Percentiles rank a stretch among this genome's conserved stretches.
phyloP scores from a whole-genome alignment of 2,113 vertebrate species.

The Lasiurus borealis region DNA sequence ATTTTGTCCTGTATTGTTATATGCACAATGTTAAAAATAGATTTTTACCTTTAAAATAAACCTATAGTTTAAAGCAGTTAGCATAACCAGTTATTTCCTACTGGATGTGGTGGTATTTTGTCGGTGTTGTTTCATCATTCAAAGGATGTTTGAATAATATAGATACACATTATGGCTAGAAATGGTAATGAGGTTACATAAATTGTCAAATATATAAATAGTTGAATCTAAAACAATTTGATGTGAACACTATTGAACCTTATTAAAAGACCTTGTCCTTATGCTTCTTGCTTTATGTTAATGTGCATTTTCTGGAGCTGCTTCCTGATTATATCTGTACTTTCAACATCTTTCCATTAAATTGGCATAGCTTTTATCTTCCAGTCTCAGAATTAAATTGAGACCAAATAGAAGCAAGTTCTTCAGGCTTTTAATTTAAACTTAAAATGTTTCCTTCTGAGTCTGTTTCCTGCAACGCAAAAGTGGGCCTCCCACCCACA shows the following conservation, averaged over 20 bases:
- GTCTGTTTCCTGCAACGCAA: too few relatives aligned
- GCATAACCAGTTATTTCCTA: neutral
- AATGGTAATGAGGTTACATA: neutral
- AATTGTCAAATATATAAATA: constrained; percentile 1
- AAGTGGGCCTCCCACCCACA: too few relatives aligned
- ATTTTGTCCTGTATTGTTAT: neutral
- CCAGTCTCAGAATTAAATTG: constrained; percentile 48
- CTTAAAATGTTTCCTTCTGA: neutral
- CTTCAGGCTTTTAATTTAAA: constrained; percentile 57
- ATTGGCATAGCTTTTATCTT: constrained; percentile 44
- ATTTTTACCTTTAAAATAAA: neutral
- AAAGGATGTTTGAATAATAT: constrained; percentile 5
- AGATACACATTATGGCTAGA: neutral
- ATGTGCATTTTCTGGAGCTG: neutral
- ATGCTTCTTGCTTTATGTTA: constrained; percentile 25
- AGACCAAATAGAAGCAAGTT: constrained; percentile 32
- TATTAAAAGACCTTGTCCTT: constrained; percentile 3
- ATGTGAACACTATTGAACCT: neutral
- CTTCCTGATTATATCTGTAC: constrained; percentile 3
- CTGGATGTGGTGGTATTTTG: neutral
- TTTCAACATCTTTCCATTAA: neutral
- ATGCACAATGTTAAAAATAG: neutral
- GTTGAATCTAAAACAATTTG: constrained; percentile 23
- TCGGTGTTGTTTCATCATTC: neutral
- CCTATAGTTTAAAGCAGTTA: neutral